These are phyloP conservation scores for Ametastegia equiseti DNA, from an alignment of 2,888 invertebrate species.

Conservation along the genomic window DNA sequence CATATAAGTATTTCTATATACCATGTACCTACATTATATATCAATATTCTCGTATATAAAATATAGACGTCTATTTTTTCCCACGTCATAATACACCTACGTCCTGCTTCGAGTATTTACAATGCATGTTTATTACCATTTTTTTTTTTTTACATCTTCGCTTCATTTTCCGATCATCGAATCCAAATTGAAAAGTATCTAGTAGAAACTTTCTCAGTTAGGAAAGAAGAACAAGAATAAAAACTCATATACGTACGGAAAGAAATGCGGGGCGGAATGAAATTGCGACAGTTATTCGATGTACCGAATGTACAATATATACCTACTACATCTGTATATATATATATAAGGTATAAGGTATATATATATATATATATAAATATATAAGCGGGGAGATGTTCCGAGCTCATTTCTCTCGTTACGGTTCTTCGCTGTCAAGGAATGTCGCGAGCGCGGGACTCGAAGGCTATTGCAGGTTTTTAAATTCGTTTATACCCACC, in stretches of 20 bases:
- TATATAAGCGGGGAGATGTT: slow-evolving; percentile 12
- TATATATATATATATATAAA: background rate
- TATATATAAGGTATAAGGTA: background rate
- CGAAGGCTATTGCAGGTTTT: slow-evolving; percentile 27
- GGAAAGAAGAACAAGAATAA: background rate
- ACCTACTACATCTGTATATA: background rate
- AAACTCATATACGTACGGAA: background rate
- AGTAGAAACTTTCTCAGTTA: no score
- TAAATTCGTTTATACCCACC: slow-evolving; percentile 17
- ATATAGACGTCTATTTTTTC: no score
- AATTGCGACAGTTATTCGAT: slow-evolving; percentile 1
- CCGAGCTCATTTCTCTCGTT: slow-evolving; percentile 28
- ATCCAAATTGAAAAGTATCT: no score
- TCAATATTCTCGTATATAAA: no score
- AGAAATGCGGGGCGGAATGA: background rate
- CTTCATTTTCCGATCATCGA: no score
- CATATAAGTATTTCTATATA: background rate
- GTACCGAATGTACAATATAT: background rate
- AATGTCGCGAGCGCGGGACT: slow-evolving; percentile 13
- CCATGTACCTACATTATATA: no score
- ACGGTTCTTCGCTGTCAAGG: slow-evolving; percentile 33
- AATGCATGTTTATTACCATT: no score
- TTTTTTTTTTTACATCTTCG: no score
- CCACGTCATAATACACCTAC: no score
- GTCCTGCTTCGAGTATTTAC: no score